Evolutionary conservation across 1,140 invertebrate genomes (phyloP).

Genomic region (Formica exsecta): DNA sequence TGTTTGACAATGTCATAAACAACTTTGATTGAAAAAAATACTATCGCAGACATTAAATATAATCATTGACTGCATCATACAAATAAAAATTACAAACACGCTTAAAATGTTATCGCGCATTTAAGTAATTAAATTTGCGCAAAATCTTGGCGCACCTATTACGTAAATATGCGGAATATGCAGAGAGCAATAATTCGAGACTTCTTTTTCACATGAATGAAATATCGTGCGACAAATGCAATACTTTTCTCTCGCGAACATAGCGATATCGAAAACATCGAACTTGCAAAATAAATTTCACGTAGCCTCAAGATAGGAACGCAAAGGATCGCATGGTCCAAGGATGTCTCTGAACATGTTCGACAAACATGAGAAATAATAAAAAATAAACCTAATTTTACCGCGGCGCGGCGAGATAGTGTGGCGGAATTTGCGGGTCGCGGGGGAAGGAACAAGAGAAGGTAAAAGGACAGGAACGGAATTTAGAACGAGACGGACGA

Average conservation of each 20-base stretch:
- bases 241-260: slow-evolving; percentile 10
- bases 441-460: slow-evolving; percentile 22
- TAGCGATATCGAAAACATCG: slow-evolving; percentile 50
- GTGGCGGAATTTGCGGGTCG: slow-evolving; percentile 29
- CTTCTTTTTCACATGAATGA: not conserved
- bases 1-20: not conserved
- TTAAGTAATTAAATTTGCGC: not conserved
- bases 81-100: not conserved
- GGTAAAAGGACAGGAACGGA: slow-evolving; percentile 51
- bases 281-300: slow-evolving; percentile 71
- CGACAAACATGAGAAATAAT: slow-evolving; percentile 69
- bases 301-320: slow-evolving; percentile 69
- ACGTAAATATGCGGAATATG: not conserved
- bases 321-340: slow-evolving; percentile 58
- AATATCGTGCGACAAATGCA: not conserved
- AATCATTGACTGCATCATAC: not conserved
- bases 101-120: not conserved
- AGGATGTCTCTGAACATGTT: slow-evolving; percentile 74
- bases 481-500: slow-evolving; percentile 60
- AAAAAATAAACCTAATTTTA: slow-evolving; percentile 64
- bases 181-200: not conserved
- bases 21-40: not conserved
- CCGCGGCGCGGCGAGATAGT: slow-evolving; percentile 5
- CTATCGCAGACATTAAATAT: not conserved
- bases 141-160: not conserved